These are phyloP conservation scores for Venturia canescens DNA, from an alignment of 1,140 invertebrate genomes.

Conservation along the genomic window DNA sequence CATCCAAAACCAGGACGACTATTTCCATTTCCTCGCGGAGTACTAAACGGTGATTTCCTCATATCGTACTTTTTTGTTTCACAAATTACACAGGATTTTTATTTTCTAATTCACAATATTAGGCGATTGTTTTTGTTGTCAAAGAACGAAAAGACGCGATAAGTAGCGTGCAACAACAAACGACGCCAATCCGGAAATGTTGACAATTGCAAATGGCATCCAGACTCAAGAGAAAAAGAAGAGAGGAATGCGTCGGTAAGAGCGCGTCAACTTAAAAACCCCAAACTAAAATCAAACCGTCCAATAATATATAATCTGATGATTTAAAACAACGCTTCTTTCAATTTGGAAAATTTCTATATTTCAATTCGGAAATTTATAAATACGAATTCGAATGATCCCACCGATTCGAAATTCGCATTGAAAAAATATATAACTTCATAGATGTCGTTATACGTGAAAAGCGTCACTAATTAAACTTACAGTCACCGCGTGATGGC, in stretches of 20 bases:
- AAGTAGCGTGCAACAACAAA: neutral
- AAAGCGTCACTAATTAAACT: neutral
- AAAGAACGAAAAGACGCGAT: conserved; percentile 3
- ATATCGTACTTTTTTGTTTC: conserved; percentile 48
- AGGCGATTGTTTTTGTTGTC: neutral
- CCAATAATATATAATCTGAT: no score
- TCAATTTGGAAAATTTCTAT: no score
- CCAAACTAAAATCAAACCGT: no score
- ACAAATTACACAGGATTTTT: neutral
- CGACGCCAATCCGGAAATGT: neutral
- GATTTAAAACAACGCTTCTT: no score
- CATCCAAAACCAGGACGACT: conserved; percentile 46
- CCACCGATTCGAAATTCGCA: no score
- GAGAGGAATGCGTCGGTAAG: no score
- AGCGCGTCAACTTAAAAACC: no score
- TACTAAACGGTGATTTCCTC: conserved; percentile 66
- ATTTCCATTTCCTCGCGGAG: conserved; percentile 48
- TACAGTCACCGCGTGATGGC: neutral
- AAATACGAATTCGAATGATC: no score
- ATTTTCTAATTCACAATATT: neutral
- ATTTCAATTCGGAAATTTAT: no score
- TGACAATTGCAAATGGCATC: neutral
- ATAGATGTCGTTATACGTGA: no score
- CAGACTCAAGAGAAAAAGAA: no score
- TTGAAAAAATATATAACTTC: no score